Evolutionary conservation across 2,888 invertebrate species (phyloP).

Genomic region (Limulus polyphemus): DNA sequence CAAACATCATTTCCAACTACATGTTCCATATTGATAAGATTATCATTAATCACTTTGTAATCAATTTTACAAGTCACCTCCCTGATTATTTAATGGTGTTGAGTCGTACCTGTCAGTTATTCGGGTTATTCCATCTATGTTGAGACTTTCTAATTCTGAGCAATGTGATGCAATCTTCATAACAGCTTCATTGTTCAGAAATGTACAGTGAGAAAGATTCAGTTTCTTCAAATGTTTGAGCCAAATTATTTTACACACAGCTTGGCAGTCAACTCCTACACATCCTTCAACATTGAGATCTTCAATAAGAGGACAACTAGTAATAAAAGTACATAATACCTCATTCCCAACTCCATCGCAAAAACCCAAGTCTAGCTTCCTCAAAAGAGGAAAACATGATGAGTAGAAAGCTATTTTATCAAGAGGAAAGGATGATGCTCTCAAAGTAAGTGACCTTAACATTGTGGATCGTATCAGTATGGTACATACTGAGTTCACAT

Average conservation of each 20-base stretch:
- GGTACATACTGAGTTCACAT: neutral
- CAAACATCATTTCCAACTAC: no score
- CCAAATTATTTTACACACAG: neutral
- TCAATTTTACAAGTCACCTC: no score
- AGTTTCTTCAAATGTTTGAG: neutral
- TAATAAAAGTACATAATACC: neutral
- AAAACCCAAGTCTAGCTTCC: slow-evolving; percentile 3
- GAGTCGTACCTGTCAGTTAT: slow-evolving; percentile 3
- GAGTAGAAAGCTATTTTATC: neutral
- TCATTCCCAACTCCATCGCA: neutral
- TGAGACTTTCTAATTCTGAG: neutral
- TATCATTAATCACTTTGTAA: no score
- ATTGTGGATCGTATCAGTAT: slow-evolving; percentile 4
- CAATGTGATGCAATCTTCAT: neutral
- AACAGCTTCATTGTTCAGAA: neutral
- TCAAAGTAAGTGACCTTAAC: slow-evolving; percentile 5
- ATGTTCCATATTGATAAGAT: no score
- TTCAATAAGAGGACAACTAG: neutral
- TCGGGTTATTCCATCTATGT: slow-evolving; percentile 2
- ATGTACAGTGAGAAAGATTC: slow-evolving; percentile 3
- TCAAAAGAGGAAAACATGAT: slow-evolving; percentile 1
- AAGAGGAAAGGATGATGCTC: neutral
- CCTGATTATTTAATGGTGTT: no score
- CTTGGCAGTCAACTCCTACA: neutral
- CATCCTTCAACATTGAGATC: slow-evolving; percentile 4